A percentile compares a stretch with the other conserved stretches of the same genome.
phyloP scores from a whole-genome alignment of 1,140 invertebrate genomes.

The Hyphantria cunea region DNA sequence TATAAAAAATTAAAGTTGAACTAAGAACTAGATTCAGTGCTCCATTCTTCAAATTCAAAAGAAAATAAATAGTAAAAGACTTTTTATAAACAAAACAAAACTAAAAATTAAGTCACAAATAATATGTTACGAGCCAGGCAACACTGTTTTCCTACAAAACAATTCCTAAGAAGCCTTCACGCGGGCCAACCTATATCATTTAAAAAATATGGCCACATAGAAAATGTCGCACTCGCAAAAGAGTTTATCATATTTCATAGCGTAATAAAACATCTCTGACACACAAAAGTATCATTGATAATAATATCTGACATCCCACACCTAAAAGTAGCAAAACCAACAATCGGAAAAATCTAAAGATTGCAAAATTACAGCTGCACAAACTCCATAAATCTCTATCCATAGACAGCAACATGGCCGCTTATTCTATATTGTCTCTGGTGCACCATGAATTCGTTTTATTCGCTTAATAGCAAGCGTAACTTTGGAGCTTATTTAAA shows the following conservation, averaged over 20 bases:
- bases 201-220: not conserved
- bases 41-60: too few species aligned
- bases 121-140: too few species aligned
- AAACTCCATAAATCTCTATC: constrained; percentile 52
- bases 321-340: constrained; percentile 18
- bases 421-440: constrained; percentile 58
- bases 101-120: too few species aligned
- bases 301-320: constrained; percentile 21
- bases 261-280: constrained; percentile 10
- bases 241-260: not conserved
- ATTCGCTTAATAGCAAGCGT: constrained; percentile 31
- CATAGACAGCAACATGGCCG: constrained; percentile 61
- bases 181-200: not conserved
- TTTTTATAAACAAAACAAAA: too few species aligned
- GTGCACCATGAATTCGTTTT: constrained; percentile 44
- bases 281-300: constrained; percentile 10
- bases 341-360: constrained; percentile 38
- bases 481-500: constrained; percentile 7
- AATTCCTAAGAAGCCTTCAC: too few species aligned
- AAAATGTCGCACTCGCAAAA: not conserved
- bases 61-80: too few species aligned
- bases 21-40: too few species aligned
- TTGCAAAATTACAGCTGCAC: constrained; percentile 50
- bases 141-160: too few species aligned
- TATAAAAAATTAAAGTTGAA: too few species aligned